A percentile compares a stretch with the other conserved stretches of the same genome.
Evolutionary conservation across 2,797 vertebrate species (phyloP).

Genomic region (Gambelia wislizenii): DNA sequence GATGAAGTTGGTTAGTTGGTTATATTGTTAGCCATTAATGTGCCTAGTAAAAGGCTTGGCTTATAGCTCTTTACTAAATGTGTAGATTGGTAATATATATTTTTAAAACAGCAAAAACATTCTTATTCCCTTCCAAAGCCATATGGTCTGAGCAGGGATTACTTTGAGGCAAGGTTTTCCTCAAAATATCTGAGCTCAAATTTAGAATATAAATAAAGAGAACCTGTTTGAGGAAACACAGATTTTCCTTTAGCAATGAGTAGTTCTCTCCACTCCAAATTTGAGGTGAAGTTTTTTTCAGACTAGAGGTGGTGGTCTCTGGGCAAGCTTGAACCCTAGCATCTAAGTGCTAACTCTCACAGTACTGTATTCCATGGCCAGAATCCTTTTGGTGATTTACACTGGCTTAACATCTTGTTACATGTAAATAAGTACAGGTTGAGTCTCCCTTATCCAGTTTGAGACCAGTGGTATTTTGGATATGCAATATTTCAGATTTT

Average conservation of each 20-base stretch:
- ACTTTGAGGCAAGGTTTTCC: neutral
- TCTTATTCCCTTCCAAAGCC: neutral
- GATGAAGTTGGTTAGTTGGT: neutral
- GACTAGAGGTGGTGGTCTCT: neutral
- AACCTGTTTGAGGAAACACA: neutral
- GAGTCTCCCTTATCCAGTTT: too few species aligned
- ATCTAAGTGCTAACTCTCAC: too few species aligned
- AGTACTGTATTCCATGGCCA: neutral
- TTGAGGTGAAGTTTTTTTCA: neutral
- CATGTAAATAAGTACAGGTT: neutral
- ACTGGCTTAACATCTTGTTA: neutral
- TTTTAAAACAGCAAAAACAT: neutral
- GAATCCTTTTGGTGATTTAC: neutral
- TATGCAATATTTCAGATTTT: too few species aligned
- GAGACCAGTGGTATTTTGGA: too few species aligned
- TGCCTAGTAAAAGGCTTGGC: neutral
- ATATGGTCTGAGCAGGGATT: neutral
- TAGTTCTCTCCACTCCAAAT: neutral
- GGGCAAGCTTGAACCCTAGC: neutral
- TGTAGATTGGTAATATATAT: neutral
- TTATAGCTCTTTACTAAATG: neutral
- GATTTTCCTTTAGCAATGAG: neutral
- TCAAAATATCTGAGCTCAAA: neutral
- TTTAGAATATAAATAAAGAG: neutral
- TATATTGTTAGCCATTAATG: neutral